Base-by-base conservation (phyloP, 1,140 invertebrate species). In the Episyrphus balteatus region DNA sequence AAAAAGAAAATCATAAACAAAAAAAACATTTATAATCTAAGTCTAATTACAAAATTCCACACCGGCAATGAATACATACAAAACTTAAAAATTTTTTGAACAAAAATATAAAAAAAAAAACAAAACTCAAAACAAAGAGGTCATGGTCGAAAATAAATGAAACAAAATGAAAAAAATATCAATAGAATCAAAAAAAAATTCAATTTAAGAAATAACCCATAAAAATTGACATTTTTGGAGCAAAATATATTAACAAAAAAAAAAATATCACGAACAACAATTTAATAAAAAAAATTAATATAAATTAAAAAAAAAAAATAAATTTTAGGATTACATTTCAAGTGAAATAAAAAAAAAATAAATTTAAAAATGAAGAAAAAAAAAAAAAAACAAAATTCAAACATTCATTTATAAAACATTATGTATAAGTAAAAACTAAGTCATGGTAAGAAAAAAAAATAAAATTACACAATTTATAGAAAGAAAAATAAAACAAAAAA, bases 331-430 rank as follows among this genome's bases (percentile, higher is more conserved):
- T 26, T 26, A 26, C 21, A 26, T 26, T 26, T 26, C 21, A 26
- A 26, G 21, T 5, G 21, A 26, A 26, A 26, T 26, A 26, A 26
- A 26, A 26, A 26, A 26, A 3, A 26, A 26, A 48, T 55, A 53
- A 38, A 54, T 47, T 50, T 50, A 50, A 52, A 50, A 42, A 18
- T 45, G 42, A 39, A 49, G 45, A 56, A 55, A 55, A 44, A 31
- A 45, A 37, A 46, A 10, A 12, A 42, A 42, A 51, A 47, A 52
- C 55, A 48, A 53, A 53, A 59, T 60, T 57, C 55, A 59, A 47
- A 48, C 44, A 46, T 55, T 54, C 53, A 59, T 59, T 26, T 26
- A 26, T 26, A 26, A n/a, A n/a, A 26, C 21, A 26, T 26, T 26
- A 26, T 26, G 21, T 26, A 26, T 26, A 26, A 26, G 21, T 26